Evolutionary conservation across 2,113 vertebrate species (phyloP), one percentile per base, ranked within the genome.

Genomic region (Hemiscyllium ocellatum): DNA sequence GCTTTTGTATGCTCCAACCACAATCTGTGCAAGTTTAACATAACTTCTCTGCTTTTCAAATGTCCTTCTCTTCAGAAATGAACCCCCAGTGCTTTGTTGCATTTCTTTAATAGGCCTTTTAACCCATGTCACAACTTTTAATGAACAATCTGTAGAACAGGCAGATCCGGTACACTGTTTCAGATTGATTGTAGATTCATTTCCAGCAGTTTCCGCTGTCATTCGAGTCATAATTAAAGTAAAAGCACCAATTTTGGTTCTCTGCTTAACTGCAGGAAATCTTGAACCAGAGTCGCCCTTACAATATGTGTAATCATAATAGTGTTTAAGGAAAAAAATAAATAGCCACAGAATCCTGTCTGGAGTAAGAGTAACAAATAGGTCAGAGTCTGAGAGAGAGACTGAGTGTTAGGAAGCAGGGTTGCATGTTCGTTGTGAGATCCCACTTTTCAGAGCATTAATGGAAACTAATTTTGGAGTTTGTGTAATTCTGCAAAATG

Each of bases 291-390:
- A 29, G 50, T 24, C 26, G 22, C 50, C 24, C 86, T 56, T 89
- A 56, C 80, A 20, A 83, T 89, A 50, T 89, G 86, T 56, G 4
- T 89, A 89, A 89, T 89, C 86, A 89, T 89, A 86, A 86, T 80
- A 37, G 33, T 86, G 22, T 56, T 89, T 52, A 29, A 89, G 86
- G 10, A 56, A 89, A 56, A 89, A 89, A 89, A 56, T 89, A 89
- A 89, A 89, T 89, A 89, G 86, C 26, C 10, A 20, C 47, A 10
- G 42, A 87, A 0, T 47, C 47, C 7, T 89, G 86, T 89, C 50
- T 89, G 50, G 50, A 29, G 8, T 83, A 83, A 83, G 37, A 20
- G 37, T 42, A 83, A 83, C 80, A 83, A 47, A 83, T 83, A 12
- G 80, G 37, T 83, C 29, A 42, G 78, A n/a, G 33, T 83, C 80